A percentile compares a stretch with the other conserved stretches of the same genome.
phyloP scores from a whole-genome alignment of 2,888 invertebrate species.

The Deroplatys truncata region DNA sequence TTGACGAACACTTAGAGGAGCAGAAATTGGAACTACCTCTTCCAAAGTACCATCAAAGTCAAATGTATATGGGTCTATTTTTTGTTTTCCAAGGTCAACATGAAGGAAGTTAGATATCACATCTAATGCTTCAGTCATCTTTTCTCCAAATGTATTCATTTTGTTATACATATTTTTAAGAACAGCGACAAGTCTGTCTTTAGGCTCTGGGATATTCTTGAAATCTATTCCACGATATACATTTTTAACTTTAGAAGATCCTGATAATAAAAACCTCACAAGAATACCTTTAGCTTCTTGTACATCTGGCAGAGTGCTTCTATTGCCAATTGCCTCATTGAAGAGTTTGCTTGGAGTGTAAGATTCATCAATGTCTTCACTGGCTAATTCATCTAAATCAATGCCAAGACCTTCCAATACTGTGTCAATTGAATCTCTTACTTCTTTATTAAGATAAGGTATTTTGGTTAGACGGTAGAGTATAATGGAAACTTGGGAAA shows the following conservation, averaged over 20 bases:
- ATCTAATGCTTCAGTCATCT: conserved; percentile 3
- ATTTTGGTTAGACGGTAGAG: conserved; percentile 4
- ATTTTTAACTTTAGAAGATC: not conserved
- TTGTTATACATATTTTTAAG: conserved; percentile 12
- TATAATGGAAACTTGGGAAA: conserved; percentile 13
- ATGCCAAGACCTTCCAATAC: not conserved
- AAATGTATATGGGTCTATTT: conserved; percentile 22
- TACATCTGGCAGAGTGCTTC: not conserved
- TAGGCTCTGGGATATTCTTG: not conserved
- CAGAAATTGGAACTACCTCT: conserved; percentile 1
- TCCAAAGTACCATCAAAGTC: conserved; percentile 15
- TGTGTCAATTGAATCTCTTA: not conserved
- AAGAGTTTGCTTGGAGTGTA: not conserved
- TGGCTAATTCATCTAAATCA: conserved; percentile 1
- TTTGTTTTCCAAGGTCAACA: not conserved
- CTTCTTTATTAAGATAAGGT: not conserved
- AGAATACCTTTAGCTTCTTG: conserved; percentile 17
- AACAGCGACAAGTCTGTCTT: conserved; percentile 1
- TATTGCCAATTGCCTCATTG: not conserved
- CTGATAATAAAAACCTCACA: not conserved
- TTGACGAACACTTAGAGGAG: conserved; percentile 7
- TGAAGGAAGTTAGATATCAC: conserved; percentile 5
- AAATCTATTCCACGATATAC: conserved; percentile 18
- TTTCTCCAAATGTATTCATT: not conserved
- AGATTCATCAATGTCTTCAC: conserved; percentile 15